Base-by-base conservation (phyloP, 2,888 invertebrate genomes). In the Mesochorus sp. region DNA sequence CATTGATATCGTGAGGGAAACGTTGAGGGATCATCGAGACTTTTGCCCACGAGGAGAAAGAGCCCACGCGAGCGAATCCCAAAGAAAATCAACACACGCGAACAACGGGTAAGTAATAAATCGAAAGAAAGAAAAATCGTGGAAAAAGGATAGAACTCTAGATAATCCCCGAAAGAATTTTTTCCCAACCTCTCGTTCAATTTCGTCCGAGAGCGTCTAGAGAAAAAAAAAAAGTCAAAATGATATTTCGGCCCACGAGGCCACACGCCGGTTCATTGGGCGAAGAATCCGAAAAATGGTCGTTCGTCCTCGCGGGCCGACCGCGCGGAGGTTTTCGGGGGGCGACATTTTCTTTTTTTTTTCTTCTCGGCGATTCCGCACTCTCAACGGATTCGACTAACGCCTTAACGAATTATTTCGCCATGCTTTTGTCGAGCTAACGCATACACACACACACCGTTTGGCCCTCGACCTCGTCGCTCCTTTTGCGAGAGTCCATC, bases 341-440 rank as follows among this genome's bases (percentile, higher is more conserved):
- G 6, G 1, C 10, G n/a, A 47, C 12, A 12, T 24, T 49, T 21
- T 49, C 2, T 12, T 28, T 1, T 14, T 5, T 0, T 14, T 44
- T 14, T 34, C 19, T 44, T 42, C 17, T 10, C 19, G n/a, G n/a
- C n/a, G n/a, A n/a, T 21, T 21, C 31, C 12, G n/a, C n/a, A n/a
- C 31, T 12, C 10, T 28, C 1, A 10, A 26, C 49, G 24, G n/a
- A 47, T 24, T 66, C 21, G 62, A 62, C 71, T 31, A 5, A 1
- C 3, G 19, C n/a, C 21, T 12, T 17, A 34, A 19, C 17, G 4
- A 73, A 74, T 82, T 82, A 85, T 83, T 80, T 85, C 87, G 86
- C 87, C 86, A 87, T 86, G 86, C 86, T 85, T 87, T 82, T 74
- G 80, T 28, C 71, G 59, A 81, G 72, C 82, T 77, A 80, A 84